A percentile compares a stretch with the other conserved stretches of the same genome.
phyloP scores from a whole-genome alignment of 1,140 invertebrate species.

The Pseudachorutes palmiensis region DNA sequence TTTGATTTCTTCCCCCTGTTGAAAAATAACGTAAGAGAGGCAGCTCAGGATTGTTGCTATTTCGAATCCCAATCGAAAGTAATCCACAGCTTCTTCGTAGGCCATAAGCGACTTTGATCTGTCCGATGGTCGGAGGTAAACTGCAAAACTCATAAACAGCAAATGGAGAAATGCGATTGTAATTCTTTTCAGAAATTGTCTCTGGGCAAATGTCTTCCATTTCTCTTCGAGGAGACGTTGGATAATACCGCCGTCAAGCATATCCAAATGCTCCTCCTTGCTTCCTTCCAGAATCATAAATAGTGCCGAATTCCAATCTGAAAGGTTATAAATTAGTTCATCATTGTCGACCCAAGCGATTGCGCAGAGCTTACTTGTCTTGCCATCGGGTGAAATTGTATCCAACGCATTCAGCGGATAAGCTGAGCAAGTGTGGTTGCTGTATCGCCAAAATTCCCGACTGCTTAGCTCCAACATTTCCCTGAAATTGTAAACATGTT shows the following conservation, averaged over 20 bases:
- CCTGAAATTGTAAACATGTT: conserved; percentile 42
- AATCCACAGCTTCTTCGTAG: conserved; percentile 45
- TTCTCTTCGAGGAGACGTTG: conserved; percentile 94
- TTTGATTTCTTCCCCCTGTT: conserved; percentile 86
- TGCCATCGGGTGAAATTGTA: conserved; percentile 84
- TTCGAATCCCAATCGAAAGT: conserved; percentile 67
- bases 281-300: conserved; percentile 96
- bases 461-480: conserved; percentile 96
- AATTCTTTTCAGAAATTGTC: conserved; percentile 84
- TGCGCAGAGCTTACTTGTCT: conserved; percentile 63
- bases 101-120: conserved; percentile 46
- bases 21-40: conserved; percentile 76
- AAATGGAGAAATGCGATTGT: conserved; percentile 73
- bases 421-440: conserved; percentile 96
- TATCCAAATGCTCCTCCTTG: conserved; percentile 95
- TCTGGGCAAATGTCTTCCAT: conserved; percentile 97
- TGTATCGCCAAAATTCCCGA: conserved; percentile 96
- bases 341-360: not conserved
- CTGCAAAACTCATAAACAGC: conserved; percentile 73
- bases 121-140: conserved; percentile 70
- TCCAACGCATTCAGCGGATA: conserved; percentile 94
- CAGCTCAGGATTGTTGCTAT: conserved; percentile 74
- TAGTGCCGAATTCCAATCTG: conserved; percentile 96
- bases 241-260: conserved; percentile 97
- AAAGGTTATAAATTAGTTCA: conserved; percentile 36